Evolutionary conservation across 2,888 invertebrate species (phyloP), one percentile per base, ranked within the genome.

Genomic region (Ormyrus thymus): DNA sequence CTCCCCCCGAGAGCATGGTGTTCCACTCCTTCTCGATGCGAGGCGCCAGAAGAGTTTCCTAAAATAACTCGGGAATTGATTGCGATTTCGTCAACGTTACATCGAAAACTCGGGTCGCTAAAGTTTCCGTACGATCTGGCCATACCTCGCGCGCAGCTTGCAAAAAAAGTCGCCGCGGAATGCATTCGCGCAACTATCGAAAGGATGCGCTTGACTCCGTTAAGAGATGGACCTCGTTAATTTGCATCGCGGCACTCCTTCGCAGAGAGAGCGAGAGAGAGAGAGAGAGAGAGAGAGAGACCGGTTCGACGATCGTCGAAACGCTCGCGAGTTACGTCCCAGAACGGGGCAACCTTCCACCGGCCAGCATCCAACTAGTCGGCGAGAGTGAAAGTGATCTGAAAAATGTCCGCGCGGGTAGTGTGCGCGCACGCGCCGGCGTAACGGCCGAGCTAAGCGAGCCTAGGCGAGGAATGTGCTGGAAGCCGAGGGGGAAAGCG

Each of bases 371-470:
- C 83, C 82, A 82, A 75, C 79, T 50, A 13, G 79, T 50, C 58
- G 83, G 81, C 80, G 84, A 84, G 86, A 86, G 89, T 88, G 89
- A 89, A 89, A 89, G 89, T 88, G 85, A 87, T 89, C 87, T 87
- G 78, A 86, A 88, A 88, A 88, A 86, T 85, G 84, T 82, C 79
- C 83, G 84, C 78, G 83, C 71, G 70, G n/a, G 46, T 29, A 62
- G 50, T 53, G 8, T 43, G n/a, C 59, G 51, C 64, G 71, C 0
- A 29, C 29, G 29, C 29, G 4, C 29, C 29, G 29, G 29, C 29
- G 29, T 29, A 29, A 29, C 29, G 0, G 4, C 29, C 29, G 29
- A 4, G 29, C 29, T 29, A 29, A 29, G 29, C 29, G 29, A 29
- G 29, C 29, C 29, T 29, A 29, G 4, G 29, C 29, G 29, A 29